phyloP scores from a whole-genome alignment of 2,797 vertebrate species.

The Myioborus melanocephalus region DNA sequence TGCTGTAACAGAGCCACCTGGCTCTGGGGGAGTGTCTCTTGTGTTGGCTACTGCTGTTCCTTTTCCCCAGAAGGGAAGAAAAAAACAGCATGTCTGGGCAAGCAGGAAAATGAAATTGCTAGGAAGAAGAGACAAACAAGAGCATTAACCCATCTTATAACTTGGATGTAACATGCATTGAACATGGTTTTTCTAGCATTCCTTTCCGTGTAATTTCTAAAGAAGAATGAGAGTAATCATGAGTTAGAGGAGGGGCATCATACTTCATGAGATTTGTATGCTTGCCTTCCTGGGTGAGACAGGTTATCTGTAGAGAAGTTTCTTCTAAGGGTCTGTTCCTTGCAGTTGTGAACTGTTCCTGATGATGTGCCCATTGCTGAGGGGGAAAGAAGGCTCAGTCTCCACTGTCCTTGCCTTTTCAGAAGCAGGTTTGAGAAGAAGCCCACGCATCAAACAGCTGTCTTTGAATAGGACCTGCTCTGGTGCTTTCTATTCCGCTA shows the following conservation, averaged over 20 bases:
- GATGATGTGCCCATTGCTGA: neutral
- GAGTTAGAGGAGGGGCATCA: neutral
- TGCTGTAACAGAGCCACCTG: neutral
- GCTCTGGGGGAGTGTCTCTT: neutral
- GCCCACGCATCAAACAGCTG: constrained; percentile 87
- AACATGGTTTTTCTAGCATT: neutral
- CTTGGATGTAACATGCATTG: neutral
- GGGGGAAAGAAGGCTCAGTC: neutral
- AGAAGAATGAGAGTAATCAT: neutral
- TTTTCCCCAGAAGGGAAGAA: neutral
- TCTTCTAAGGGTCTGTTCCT: neutral
- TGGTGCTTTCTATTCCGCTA: constrained; percentile 79
- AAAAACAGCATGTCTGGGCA: neutral
- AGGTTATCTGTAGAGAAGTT: neutral
- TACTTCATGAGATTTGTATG: neutral
- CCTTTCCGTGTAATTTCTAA: neutral
- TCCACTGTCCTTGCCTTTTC: neutral
- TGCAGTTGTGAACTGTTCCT: neutral
- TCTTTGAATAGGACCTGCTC: constrained; percentile 78
- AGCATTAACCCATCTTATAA: neutral
- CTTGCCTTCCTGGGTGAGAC: neutral
- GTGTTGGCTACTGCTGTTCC: neutral
- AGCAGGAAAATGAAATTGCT: neutral
- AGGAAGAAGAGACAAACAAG: neutral
- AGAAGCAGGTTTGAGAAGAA: constrained; percentile 84